Percentiles rank a stretch among this genome's conserved stretches.
These are phyloP conservation scores for Gadus chalcogrammus DNA, from an alignment of 2,113 vertebrate genomes.

Conservation along the genomic window DNA sequence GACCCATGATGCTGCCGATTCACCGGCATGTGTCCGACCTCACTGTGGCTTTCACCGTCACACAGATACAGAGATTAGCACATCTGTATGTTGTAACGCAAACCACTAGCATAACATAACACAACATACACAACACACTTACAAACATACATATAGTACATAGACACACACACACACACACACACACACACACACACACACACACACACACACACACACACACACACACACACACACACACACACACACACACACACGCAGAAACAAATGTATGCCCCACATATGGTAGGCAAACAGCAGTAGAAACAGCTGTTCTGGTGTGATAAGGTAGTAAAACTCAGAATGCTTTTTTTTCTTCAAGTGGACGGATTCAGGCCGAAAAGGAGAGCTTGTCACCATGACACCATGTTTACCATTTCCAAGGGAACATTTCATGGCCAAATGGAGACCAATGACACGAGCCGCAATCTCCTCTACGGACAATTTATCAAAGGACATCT, in stretches of 20 bases:
- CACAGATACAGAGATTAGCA: too few species aligned
- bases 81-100: too few species aligned
- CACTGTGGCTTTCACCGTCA: too few species aligned
- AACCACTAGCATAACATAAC: too few species aligned
- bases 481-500: conserved; percentile 43
- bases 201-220: background rate
- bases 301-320: conserved; percentile 53
- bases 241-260: background rate
- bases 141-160: background rate
- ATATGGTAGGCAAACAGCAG: conserved; percentile 27
- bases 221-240: background rate
- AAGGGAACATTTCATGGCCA: conserved; percentile 35
- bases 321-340: conserved; percentile 61
- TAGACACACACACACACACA: background rate
- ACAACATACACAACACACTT: too few species aligned
- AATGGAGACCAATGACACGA: conserved; percentile 43
- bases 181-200: background rate
- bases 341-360: conserved; percentile 43
- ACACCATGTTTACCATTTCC: conserved; percentile 40
- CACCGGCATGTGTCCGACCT: too few species aligned
- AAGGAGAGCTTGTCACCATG: conserved; percentile 31
- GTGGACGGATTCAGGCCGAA: conserved; percentile 24
- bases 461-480: conserved; percentile 25
- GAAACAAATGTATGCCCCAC: too few species aligned
- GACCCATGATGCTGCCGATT: too few species aligned